Evolutionary conservation across 2,797 vertebrate species (phyloP).

Genomic region (Micromesistius poutassou): DNA sequence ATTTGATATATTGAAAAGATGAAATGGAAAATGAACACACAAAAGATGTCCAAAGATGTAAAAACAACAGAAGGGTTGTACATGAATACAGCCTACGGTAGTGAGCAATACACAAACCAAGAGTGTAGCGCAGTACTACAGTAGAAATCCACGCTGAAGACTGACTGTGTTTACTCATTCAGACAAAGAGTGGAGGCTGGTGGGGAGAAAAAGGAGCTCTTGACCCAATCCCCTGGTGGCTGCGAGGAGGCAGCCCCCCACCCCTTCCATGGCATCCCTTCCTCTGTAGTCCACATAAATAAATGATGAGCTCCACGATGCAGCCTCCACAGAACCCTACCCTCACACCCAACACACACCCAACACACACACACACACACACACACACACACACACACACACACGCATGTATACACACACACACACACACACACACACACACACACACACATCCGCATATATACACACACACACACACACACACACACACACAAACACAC

Average conservation of each 20-base stretch:
- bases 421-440: slow-evolving; percentile 30
- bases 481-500: neutral
- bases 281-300: slow-evolving; percentile 72
- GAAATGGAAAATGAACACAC: neutral
- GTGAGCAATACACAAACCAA: neutral
- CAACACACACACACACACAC: neutral
- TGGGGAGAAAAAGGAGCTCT: slow-evolving; percentile 67
- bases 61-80: neutral
- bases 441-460: neutral
- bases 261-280: slow-evolving; percentile 48
- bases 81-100: neutral
- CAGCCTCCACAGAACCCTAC: slow-evolving; percentile 56
- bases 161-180: slow-evolving; percentile 30
- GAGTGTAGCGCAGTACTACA: neutral
- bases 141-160: neutral
- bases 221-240: slow-evolving; percentile 64
- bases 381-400: neutral
- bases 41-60: neutral
- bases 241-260: slow-evolving; percentile 40
- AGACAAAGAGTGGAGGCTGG: slow-evolving; percentile 65
- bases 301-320: slow-evolving; percentile 61
- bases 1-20: neutral
- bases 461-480: slow-evolving; percentile 45
- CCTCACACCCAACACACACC: slow-evolving; percentile 44
- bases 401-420: slow-evolving; percentile 13